These are phyloP conservation scores for Subanguina moxae DNA, from an alignment of 1,140 invertebrate species.

Conservation along the genomic window DNA sequence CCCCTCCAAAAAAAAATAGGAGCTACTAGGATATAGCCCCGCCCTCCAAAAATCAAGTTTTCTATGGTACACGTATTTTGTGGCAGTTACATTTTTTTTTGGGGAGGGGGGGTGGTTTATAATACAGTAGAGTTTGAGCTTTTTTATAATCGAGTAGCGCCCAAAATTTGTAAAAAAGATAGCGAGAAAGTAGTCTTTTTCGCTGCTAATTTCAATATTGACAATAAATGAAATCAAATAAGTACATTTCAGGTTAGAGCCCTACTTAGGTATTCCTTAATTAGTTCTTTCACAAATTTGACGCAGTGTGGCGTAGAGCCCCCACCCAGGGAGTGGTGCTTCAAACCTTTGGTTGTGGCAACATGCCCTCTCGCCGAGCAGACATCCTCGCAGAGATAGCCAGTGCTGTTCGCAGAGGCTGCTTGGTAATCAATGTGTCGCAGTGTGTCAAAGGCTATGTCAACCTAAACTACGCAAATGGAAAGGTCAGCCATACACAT, in stretches of 20 bases:
- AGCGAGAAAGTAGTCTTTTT: neutral
- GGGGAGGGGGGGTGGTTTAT: too few relatives aligned
- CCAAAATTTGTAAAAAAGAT: too few relatives aligned
- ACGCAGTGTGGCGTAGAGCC: constrained; percentile 70
- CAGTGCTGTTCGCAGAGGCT: constrained; percentile 71
- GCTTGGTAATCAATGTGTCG: constrained; percentile 86
- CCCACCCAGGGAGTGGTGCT: constrained; percentile 81
- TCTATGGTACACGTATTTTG: too few relatives aligned
- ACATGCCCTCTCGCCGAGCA: constrained; percentile 77
- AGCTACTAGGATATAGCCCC: neutral
- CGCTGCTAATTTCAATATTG: neutral
- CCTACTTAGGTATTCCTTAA: neutral
- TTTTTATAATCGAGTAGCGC: too few relatives aligned
- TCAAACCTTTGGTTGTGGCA: constrained; percentile 74
- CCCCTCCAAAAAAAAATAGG: too few relatives aligned
- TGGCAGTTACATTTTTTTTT: too few relatives aligned
- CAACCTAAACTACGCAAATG: constrained; percentile 78
- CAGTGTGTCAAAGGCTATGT: constrained; percentile 73
- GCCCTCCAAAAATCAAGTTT: too few relatives aligned
- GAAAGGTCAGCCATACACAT: constrained; percentile 64
- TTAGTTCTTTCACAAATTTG: constrained; percentile 62
- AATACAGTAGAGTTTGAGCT: too few relatives aligned
- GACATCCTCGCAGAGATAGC: constrained; percentile 75
- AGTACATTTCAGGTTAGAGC: neutral
- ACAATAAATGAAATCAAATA: neutral